Base-by-base conservation (phyloP, 2,888 invertebrate genomes). In the Phragmatobia fuliginosa region DNA sequence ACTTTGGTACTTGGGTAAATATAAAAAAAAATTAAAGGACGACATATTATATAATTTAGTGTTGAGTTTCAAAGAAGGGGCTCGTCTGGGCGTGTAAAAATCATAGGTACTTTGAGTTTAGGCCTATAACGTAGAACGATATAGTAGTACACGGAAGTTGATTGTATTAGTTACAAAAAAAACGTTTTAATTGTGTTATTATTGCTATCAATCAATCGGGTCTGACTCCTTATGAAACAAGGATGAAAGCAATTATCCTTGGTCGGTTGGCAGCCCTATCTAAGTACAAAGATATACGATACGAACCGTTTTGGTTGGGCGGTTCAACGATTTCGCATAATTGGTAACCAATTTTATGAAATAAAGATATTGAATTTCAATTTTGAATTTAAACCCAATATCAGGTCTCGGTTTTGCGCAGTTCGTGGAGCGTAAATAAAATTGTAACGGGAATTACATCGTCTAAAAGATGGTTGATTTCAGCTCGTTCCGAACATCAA, bases 281-380 rank as follows among this genome's bases (percentile, higher is more conserved):
- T 16, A 28, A 56, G 28, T 28, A 56, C 28, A 28, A 28, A 56
- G 56, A 16, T 56, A 56, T 4, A 5, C 14, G 6, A 28, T 28
- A 56, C 28, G 28, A 45, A 21, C 45, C 18, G 45, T 1, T n/a
- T 21, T n/a, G 45, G 45, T 49, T 49, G 2, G 8, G 10, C n/a
- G n/a, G 45, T 49, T 1, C 21, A 21, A 49, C 45, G 21, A 10
- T 49, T 49, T 49, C n/a, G 18, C 8, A 49, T 49, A 49, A 49
- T 49, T 49, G 45, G n/a, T 49, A n/a, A 49, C n/a, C 21, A 49
- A n/a, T 49, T 49, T n/a, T 49, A 49, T 49, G 45, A 49, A 49
- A 49, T n/a, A 49, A 49, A 49, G 21, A n/a, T 49, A 10, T 21
- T 49, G 45, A 49, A 49, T 49, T 49, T n/a, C 45, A 49, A 49